phyloP scores from a whole-genome alignment of 2,888 invertebrate genomes.

The Pasiphila rectangulata region DNA sequence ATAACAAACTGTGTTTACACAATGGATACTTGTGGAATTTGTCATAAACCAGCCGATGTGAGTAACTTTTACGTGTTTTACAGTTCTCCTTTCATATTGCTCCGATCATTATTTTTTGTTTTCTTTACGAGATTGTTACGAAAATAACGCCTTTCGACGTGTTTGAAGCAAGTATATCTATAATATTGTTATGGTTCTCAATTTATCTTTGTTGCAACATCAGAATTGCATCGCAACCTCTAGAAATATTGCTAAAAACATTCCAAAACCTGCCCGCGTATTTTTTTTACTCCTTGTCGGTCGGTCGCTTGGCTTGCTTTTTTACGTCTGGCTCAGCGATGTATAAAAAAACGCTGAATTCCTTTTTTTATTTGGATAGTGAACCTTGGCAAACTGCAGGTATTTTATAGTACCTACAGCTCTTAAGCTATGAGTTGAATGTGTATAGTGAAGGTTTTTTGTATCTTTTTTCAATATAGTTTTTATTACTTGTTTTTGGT shows the following conservation, averaged over 20 bases:
- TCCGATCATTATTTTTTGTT: conserved; percentile 70
- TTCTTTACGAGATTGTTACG: conserved; percentile 68
- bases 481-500: not conserved
- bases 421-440: conserved; percentile 13
- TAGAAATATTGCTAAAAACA: conserved; percentile 52
- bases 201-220: conserved; percentile 31
- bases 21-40: conserved; percentile 77
- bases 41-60: conserved; percentile 69
- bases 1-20: conserved; percentile 40
- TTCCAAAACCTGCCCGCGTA: conserved; percentile 76
- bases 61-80: conserved; percentile 47
- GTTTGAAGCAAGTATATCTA: conserved; percentile 32
- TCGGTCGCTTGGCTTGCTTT: conserved; percentile 64
- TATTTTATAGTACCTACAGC: conserved; percentile 26
- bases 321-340: conserved; percentile 75
- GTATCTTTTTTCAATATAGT: not conserved
- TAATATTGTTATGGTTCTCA: conserved; percentile 20
- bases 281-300: conserved; percentile 62
- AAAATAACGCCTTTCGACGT: conserved; percentile 60
- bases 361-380: conserved; percentile 57
- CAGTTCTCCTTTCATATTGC: conserved; percentile 48
- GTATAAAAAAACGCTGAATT: conserved; percentile 63
- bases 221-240: conserved; percentile 30
- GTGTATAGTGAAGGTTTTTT: conserved; percentile 11
- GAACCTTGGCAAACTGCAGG: conserved; percentile 54